These are phyloP conservation scores for Denticeps clupeoides DNA, from an alignment of 2,797 vertebrate species.

Conservation along the genomic window DNA sequence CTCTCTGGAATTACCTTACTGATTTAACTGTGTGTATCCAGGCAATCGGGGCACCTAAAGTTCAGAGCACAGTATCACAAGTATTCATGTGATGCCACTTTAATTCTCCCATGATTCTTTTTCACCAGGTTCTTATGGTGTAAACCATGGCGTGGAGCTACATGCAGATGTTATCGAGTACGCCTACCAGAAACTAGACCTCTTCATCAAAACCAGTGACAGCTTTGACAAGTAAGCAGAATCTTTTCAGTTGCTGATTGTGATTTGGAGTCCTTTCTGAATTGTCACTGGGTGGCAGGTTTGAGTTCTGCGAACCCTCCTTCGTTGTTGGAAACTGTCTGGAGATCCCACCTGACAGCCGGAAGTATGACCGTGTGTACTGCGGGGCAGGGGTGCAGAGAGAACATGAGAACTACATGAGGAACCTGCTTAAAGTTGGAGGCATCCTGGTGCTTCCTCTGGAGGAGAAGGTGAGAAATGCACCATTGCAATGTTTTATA, in stretches of 20 bases:
- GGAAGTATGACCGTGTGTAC: conserved; percentile 89
- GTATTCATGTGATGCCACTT: not conserved
- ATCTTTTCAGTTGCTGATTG: not conserved
- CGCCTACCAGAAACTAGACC: conserved; percentile 85
- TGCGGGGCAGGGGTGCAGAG: conserved; percentile 92
- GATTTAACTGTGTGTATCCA: no score
- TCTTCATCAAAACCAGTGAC: conserved; percentile 88
- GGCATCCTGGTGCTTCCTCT: conserved; percentile 92
- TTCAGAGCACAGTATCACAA: no score
- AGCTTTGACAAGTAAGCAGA: conserved; percentile 87
- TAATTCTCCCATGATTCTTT: not conserved
- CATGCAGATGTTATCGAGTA: conserved; percentile 89
- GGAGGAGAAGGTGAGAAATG: conserved; percentile 87
- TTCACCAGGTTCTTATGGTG: conserved; percentile 80
- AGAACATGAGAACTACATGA: conserved; percentile 92
- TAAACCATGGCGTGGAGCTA: conserved; percentile 89
- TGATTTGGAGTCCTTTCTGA: not conserved
- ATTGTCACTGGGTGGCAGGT: conserved; percentile 60
- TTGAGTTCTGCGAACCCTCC: conserved; percentile 92
- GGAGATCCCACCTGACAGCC: conserved; percentile 80
- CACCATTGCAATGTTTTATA: not conserved
- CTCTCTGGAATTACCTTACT: no score
- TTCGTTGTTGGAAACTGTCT: conserved; percentile 90
- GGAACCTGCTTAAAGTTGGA: conserved; percentile 83
- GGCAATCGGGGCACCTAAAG: no score